A percentile compares a stretch with the other conserved stretches of the same genome.
Conservation (phyloP, 2,888 invertebrate species). For the Lypha dubia region DNA sequence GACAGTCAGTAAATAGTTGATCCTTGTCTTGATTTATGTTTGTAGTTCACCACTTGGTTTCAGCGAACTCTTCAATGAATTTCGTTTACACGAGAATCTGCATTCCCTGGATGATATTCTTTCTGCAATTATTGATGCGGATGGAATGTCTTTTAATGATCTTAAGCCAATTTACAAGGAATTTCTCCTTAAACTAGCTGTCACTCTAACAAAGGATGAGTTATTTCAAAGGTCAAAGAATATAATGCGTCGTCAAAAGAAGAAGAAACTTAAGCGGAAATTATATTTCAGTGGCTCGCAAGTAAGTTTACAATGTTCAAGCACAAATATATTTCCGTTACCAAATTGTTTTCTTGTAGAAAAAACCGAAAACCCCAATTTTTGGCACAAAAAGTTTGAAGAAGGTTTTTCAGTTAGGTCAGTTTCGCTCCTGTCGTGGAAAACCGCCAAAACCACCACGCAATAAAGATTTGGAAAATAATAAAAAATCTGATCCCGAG, state of each 20-base stretch:
- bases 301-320: slow-evolving; percentile 68
- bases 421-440: slow-evolving; percentile 82
- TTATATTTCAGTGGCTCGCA: slow-evolving; percentile 82
- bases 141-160: slow-evolving; percentile 97
- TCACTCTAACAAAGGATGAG: slow-evolving; percentile 95
- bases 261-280: slow-evolving; percentile 86
- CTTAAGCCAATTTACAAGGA: slow-evolving; percentile 96
- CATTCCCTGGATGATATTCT: slow-evolving; percentile 94
- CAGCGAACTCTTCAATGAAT: slow-evolving; percentile 93
- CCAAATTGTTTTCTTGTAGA: slow-evolving; percentile 78
- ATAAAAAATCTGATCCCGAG: slow-evolving; percentile 73
- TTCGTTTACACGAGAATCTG: slow-evolving; percentile 93
- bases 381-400: slow-evolving; percentile 86
- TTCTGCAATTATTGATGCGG: slow-evolving; percentile 94
- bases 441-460: slow-evolving; percentile 77
- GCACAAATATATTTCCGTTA: not conserved
- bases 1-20: slow-evolving; percentile 49
- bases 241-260: slow-evolving; percentile 93
- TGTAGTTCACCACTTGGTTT: slow-evolving; percentile 92
- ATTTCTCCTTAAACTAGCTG: slow-evolving; percentile 92
- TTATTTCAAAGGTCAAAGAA: slow-evolving; percentile 94
- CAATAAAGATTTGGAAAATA: slow-evolving; percentile 77
- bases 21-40: slow-evolving; percentile 77
- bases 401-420: slow-evolving; percentile 86
- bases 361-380: slow-evolving; percentile 85